Evolutionary conservation across 2,888 invertebrate species (phyloP).

Genomic region (Tineola bisselliella): DNA sequence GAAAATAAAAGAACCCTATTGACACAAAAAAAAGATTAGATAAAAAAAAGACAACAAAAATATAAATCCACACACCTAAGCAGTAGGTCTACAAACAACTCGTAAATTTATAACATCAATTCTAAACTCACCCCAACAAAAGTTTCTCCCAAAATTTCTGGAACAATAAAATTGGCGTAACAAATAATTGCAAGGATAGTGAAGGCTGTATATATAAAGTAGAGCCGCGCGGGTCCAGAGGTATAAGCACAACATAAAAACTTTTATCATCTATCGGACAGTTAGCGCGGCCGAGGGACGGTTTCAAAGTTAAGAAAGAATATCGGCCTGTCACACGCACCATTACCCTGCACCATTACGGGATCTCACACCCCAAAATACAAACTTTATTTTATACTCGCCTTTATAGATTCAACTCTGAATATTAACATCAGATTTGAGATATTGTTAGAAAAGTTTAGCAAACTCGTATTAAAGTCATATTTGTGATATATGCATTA

Average conservation of each 20-base stretch:
- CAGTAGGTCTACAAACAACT: not conserved
- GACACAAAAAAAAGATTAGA: too few species aligned
- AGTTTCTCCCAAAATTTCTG: not conserved
- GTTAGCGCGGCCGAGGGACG: conserved; percentile 23
- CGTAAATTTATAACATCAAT: not conserved
- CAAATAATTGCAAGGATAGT: conserved; percentile 6
- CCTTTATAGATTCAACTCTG: conserved; percentile 6
- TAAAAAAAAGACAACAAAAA: not conserved
- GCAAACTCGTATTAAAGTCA: not conserved
- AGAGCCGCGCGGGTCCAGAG: conserved; percentile 18
- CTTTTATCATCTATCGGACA: conserved; percentile 51
- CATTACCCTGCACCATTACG: conserved; percentile 36
- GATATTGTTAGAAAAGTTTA: not conserved
- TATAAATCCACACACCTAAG: not conserved
- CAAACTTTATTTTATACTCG: conserved; percentile 7
- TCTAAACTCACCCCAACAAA: conserved; percentile 2
- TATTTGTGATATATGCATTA: not conserved
- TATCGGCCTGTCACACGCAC: conserved; percentile 40
- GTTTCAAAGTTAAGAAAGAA: conserved; percentile 46
- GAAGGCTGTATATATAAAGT: not conserved
- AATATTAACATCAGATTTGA: conserved; percentile 7
- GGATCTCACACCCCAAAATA: conserved; percentile 7
- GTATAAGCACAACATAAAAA: conserved; percentile 59
- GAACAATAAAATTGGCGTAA: conserved; percentile 1
- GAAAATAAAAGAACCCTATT: too few species aligned